Percentiles rank a stretch among this genome's conserved stretches.
These are phyloP conservation scores for Notoglanidium macrostoma DNA, from an alignment of 2,797 vertebrate genomes.

Conservation along the genomic window DNA sequence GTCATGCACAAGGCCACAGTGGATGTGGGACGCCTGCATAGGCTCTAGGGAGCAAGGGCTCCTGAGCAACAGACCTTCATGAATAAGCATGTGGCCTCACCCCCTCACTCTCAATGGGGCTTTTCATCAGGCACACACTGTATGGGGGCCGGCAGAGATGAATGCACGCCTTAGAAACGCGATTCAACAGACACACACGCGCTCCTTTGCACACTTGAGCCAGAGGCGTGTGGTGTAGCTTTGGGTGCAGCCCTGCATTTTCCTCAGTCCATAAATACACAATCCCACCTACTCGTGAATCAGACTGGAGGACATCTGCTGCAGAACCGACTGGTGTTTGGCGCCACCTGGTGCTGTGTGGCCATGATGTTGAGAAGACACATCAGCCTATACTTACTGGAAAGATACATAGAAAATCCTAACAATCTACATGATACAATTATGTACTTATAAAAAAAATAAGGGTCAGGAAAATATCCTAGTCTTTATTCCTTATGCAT, in stretches of 20 bases:
- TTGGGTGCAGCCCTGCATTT: slow-evolving; percentile 35
- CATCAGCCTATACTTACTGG: background rate
- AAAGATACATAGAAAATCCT: background rate
- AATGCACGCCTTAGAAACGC: slow-evolving; percentile 35
- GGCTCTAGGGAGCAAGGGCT: slow-evolving; percentile 10
- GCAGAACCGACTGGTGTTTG: slow-evolving; percentile 28
- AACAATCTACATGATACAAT: background rate
- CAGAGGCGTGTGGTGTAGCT: slow-evolving; percentile 13
- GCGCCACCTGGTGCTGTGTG: slow-evolving; percentile 52
- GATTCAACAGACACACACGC: slow-evolving; percentile 26
- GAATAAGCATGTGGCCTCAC: slow-evolving; percentile 45
- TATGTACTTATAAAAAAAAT: background rate
- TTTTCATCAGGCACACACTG: slow-evolving; percentile 38
- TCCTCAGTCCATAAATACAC: slow-evolving; percentile 27
- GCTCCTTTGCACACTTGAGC: slow-evolving; percentile 11
- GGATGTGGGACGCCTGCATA: background rate
- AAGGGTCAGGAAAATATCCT: background rate
- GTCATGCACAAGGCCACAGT: background rate
- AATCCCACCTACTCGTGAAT: slow-evolving; percentile 8
- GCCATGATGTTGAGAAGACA: background rate
- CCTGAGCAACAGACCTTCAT: slow-evolving; percentile 28
- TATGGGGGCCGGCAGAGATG: slow-evolving; percentile 17
- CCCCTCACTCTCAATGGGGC: slow-evolving; percentile 36
- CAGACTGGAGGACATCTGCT: background rate
- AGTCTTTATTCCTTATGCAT: background rate